Evolutionary conservation across 2,888 invertebrate genomes (phyloP).

Genomic region (Noctuana brunneofusca): DNA sequence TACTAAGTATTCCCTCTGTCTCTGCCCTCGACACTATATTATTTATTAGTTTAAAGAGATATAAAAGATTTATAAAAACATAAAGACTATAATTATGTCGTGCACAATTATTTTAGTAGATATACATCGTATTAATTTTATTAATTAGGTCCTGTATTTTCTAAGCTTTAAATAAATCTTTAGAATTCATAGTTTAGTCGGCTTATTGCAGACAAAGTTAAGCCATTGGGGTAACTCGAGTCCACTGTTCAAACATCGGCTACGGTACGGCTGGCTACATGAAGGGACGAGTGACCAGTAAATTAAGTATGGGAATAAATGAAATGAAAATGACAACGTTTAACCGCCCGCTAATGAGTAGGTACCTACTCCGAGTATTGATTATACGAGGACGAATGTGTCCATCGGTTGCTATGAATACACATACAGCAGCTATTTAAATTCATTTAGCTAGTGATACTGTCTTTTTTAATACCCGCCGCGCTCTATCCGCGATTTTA

Average conservation of each 20-base stretch:
- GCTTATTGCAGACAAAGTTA: neutral
- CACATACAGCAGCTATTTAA: neutral
- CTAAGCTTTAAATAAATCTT: no score
- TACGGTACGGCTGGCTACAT: constrained; percentile 2
- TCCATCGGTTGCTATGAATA: neutral
- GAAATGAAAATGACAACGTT: constrained; percentile 12
- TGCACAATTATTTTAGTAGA: no score
- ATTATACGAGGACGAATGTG: neutral
- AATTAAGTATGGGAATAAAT: constrained; percentile 1
- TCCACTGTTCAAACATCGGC: neutral
- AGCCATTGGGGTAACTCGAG: neutral
- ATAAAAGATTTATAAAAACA: no score
- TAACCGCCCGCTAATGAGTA: neutral
- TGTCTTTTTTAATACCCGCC: no score
- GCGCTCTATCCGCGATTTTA: no score
- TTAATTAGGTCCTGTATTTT: no score
- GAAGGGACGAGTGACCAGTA: neutral
- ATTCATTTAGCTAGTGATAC: neutral
- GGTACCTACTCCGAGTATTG: neutral
- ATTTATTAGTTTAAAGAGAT: no score
- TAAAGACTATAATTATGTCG: no score
- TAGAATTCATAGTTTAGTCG: no score
- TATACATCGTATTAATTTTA: no score
- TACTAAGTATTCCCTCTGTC: no score
- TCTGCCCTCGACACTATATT: no score